Evolutionary conservation across 2,797 vertebrate genomes (phyloP).

Genomic region (Smutsia temminckii): DNA sequence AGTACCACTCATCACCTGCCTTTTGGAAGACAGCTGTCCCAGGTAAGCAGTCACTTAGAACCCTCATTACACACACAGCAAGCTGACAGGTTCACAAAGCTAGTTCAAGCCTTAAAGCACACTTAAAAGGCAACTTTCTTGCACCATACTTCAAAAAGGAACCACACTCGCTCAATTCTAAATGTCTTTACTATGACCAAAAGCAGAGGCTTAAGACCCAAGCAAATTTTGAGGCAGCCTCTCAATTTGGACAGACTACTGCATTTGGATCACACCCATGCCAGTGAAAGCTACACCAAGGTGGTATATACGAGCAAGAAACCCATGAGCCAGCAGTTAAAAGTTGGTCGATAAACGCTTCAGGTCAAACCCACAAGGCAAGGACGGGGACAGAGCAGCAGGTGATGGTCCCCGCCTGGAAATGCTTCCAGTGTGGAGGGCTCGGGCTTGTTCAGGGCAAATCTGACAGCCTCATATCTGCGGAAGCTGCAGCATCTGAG

Average conservation of each 20-base stretch:
- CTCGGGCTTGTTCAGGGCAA: rapidly evolving
- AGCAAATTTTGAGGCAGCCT: not conserved
- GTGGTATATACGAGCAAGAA: rapidly evolving
- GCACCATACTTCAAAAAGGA: not conserved
- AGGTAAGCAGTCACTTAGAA: rapidly evolving
- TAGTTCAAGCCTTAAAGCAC: rapidly evolving
- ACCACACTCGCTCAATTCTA: not conserved
- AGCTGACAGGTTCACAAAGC: too few relatives aligned
- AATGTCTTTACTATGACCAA: constrained; percentile 60
- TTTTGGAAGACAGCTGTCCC: not conserved
- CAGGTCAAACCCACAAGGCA: rapidly evolving
- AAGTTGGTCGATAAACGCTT: rapidly evolving
- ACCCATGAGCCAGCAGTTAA: rapidly evolving
- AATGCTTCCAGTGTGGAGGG: too few relatives aligned
- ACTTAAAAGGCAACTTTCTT: rapidly evolving
- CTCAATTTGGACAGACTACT: not conserved
- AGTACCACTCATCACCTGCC: too few relatives aligned
- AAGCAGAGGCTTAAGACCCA: not conserved
- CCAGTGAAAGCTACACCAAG: not conserved
- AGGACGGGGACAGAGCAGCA: rapidly evolving
- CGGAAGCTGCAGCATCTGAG: rapidly evolving
- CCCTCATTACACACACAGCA: rapidly evolving
- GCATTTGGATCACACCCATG: not conserved
- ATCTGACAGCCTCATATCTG: rapidly evolving
- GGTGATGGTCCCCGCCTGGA: not conserved